phyloP scores from a whole-genome alignment of 2,113 vertebrate genomes.

The Podiceps cristatus region DNA sequence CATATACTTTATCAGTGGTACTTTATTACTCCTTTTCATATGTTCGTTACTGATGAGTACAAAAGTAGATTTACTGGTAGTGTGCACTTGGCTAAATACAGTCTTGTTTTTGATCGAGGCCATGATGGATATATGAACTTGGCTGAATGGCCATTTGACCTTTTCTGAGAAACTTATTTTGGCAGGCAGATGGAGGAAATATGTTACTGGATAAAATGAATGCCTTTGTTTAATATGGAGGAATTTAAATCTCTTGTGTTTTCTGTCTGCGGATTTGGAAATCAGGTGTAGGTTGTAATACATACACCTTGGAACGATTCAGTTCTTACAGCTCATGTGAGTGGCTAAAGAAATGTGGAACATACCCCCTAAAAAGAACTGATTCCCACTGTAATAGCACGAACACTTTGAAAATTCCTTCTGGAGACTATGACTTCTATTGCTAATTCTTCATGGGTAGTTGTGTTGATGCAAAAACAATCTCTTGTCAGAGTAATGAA shows the following conservation, averaged over 20 bases:
- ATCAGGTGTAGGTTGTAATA: neutral
- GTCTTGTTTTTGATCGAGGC: neutral
- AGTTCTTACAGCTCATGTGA: neutral
- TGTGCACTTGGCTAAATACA: neutral
- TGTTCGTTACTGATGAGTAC: neutral
- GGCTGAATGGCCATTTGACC: slow-evolving; percentile 48
- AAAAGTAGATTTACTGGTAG: slow-evolving; percentile 28
- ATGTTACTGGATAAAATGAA: slow-evolving; percentile 36
- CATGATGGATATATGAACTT: slow-evolving; percentile 19
- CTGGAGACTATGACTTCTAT: neutral
- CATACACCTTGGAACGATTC: neutral
- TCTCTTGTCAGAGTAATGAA: neutral
- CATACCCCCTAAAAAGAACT: neutral
- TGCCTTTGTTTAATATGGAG: slow-evolving; percentile 16
- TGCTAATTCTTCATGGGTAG: neutral
- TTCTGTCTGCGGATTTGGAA: slow-evolving; percentile 38
- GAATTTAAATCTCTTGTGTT: slow-evolving; percentile 51
- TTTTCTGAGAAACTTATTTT: slow-evolving; percentile 43
- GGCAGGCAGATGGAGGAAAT: slow-evolving; percentile 44
- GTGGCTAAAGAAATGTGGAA: neutral
- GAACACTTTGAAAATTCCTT: neutral
- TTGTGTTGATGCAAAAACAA: neutral
- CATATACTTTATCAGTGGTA: neutral
- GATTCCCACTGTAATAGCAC: neutral
- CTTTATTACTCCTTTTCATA: neutral